phyloP scores from a whole-genome alignment of 2,113 vertebrate species.

The Clinocottus analis region DNA sequence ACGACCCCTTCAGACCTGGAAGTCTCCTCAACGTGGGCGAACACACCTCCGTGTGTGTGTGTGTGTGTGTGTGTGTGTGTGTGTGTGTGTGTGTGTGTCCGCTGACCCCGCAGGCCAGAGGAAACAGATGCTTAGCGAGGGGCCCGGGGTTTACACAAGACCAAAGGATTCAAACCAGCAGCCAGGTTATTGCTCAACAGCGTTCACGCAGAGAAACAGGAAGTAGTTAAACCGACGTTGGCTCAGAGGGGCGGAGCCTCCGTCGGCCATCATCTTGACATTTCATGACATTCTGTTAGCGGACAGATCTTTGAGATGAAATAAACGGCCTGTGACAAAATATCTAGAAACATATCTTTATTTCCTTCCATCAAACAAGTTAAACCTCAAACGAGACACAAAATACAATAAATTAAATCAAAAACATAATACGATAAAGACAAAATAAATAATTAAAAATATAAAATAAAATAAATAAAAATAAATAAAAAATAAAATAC shows the following conservation, averaged over 20 bases:
- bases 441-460: too few relatives aligned
- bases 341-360: neutral
- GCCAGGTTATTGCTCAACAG: slow-evolving; percentile 47
- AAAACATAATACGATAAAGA: too few relatives aligned
- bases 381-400: too few relatives aligned
- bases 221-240: neutral
- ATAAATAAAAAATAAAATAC: too few relatives aligned
- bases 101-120: slow-evolving; percentile 41
- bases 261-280: neutral
- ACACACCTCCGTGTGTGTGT: neutral
- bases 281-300: neutral
- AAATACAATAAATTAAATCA: too few relatives aligned
- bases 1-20: slow-evolving; percentile 18
- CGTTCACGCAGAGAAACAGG: slow-evolving; percentile 22
- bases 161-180: slow-evolving; percentile 42
- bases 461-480: too few relatives aligned
- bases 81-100: slow-evolving; percentile 1
- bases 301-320: too few relatives aligned
- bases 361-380: too few relatives aligned
- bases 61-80: neutral
- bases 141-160: slow-evolving; percentile 47
- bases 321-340: neutral
- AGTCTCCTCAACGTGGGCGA: neutral
- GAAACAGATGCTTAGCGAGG: slow-evolving; percentile 64
- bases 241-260: neutral